Evolutionary conservation across 2,113 vertebrate genomes (phyloP).

Genomic region (Nyctereutes procyonoides): DNA sequence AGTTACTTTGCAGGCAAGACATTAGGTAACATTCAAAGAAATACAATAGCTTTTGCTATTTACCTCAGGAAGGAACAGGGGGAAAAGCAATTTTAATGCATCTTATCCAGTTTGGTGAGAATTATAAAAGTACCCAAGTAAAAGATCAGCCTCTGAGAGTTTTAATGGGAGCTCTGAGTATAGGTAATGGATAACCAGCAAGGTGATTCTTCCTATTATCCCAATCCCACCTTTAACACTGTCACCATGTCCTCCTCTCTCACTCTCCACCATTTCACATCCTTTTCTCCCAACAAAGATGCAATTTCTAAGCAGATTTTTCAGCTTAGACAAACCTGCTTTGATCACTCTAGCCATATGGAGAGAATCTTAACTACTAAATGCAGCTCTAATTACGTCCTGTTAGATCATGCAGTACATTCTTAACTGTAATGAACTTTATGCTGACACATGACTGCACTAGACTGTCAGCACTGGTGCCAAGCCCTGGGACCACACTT

Average conservation of each 20-base stretch:
- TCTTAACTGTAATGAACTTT: background rate
- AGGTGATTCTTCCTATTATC: background rate
- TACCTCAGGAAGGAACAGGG: background rate
- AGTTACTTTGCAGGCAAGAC: background rate
- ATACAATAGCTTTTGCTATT: background rate
- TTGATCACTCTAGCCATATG: background rate
- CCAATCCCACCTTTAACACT: background rate
- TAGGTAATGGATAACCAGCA: background rate
- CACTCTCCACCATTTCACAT: fast-evolving
- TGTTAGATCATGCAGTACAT: background rate
- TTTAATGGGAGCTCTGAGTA: background rate
- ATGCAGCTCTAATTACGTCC: background rate
- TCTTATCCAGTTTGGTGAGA: background rate
- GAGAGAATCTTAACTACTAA: background rate
- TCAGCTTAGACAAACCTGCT: background rate
- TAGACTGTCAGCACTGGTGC: background rate
- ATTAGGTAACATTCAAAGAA: conserved; percentile 23
- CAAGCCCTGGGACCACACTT: background rate
- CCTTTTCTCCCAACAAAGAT: background rate
- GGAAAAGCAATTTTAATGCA: background rate
- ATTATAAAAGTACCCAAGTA: background rate
- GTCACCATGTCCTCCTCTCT: background rate
- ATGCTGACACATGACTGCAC: background rate
- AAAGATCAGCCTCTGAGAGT: background rate
- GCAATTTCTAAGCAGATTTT: background rate